These are phyloP conservation scores for Eristalinus aeneus DNA, from an alignment of 2,888 invertebrate genomes.

Conservation along the genomic window DNA sequence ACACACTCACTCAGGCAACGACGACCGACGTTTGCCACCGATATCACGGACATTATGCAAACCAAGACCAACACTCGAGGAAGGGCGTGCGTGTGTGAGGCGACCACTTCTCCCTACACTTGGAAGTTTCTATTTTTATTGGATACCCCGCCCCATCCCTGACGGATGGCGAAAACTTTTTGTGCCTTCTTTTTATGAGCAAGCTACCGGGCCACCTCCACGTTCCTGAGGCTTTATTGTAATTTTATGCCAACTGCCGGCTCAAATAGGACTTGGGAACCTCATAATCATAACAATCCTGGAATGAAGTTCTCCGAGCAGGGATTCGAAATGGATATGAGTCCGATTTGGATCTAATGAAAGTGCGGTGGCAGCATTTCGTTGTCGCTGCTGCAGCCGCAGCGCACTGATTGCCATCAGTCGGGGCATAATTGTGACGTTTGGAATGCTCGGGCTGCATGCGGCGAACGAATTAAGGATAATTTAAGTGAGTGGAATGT, in stretches of 20 bases:
- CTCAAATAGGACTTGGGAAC: constrained; percentile 61
- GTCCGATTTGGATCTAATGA: constrained; percentile 57
- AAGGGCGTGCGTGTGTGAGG: constrained; percentile 1
- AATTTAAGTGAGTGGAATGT: constrained; percentile 48
- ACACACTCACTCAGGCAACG: constrained; percentile 22
- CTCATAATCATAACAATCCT: constrained; percentile 69
- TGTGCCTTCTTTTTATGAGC: constrained; percentile 33
- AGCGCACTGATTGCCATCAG: constrained; percentile 26
- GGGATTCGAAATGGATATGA: constrained; percentile 60
- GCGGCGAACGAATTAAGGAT: constrained; percentile 68
- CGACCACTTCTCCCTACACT: constrained; percentile 41
- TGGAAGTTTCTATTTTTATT: constrained; percentile 57
- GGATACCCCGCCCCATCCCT: constrained; percentile 27
- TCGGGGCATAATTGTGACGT: constrained; percentile 54
- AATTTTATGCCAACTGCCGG: constrained; percentile 56
- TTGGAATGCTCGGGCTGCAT: constrained; percentile 54
- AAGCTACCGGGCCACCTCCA: constrained; percentile 22
- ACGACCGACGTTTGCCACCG: constrained; percentile 20
- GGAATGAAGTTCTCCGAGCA: constrained; percentile 55
- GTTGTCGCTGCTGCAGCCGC: constrained; percentile 6
- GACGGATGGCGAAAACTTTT: constrained; percentile 21
- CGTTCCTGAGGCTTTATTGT: constrained; percentile 50
- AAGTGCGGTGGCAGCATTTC: constrained; percentile 27
- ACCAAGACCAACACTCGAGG: constrained; percentile 31
- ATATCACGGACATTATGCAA: constrained; percentile 54